These are phyloP conservation scores for Coleophora deauratella DNA, from an alignment of 2,888 invertebrate species.

Conservation along the genomic window DNA sequence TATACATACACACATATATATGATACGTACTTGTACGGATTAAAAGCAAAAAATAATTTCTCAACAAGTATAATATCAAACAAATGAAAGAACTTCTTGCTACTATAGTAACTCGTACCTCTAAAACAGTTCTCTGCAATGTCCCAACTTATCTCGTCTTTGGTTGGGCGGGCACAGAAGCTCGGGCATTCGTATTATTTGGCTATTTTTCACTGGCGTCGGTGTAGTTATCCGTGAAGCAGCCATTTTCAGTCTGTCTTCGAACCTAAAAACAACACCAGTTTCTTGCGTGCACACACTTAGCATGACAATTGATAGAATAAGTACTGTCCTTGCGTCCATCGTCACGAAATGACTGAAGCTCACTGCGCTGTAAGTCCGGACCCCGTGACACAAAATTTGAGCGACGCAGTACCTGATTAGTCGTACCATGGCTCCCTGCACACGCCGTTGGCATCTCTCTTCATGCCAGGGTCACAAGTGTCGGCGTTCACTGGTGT, in stretches of 20 bases:
- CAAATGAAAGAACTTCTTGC: no score
- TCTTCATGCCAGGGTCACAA: constrained; percentile 30
- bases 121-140: constrained; percentile 40
- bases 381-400: no score
- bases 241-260: constrained; percentile 22
- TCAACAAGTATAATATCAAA: no score
- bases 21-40: no score
- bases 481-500: constrained; percentile 39
- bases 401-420: constrained; percentile 21
- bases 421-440: constrained; percentile 52
- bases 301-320: constrained; percentile 20
- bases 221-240: constrained; percentile 17
- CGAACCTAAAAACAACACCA: constrained; percentile 24
- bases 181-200: constrained; percentile 49
- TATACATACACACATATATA: no score
- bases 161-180: constrained; percentile 36
- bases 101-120: constrained; percentile 17
- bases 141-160: constrained; percentile 35
- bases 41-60: no score
- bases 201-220: constrained; percentile 25
- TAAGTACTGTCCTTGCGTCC: constrained; percentile 29
- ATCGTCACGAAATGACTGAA: constrained; percentile 30
- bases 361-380: constrained; percentile 32
- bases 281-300: constrained; percentile 2
- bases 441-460: constrained; percentile 48